Conservation (phyloP, 2,888 invertebrate genomes). For the Agonopterix alstromeriana region DNA sequence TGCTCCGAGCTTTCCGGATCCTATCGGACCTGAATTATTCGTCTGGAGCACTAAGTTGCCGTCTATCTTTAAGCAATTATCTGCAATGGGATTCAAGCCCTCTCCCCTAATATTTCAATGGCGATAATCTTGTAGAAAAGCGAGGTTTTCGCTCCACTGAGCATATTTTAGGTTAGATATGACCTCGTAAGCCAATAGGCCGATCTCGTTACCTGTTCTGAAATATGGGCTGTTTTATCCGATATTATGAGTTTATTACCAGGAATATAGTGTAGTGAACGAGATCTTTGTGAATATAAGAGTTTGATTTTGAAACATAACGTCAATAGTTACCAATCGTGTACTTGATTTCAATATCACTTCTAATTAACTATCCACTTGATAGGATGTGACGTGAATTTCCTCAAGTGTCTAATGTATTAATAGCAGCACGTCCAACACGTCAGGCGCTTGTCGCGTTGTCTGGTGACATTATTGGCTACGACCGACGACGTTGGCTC, state of each 20-base stretch:
- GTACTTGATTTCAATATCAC: background rate
- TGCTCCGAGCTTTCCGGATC: slow-evolving; percentile 11
- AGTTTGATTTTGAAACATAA: no score
- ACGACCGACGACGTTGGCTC: slow-evolving; percentile 20
- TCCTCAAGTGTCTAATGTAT: slow-evolving; percentile 6
- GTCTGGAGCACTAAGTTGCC: slow-evolving; percentile 21
- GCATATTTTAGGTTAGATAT: slow-evolving; percentile 8
- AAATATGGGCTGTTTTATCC: slow-evolving; percentile 7
- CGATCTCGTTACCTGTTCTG: slow-evolving; percentile 2
- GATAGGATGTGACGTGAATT: slow-evolving; percentile 5
- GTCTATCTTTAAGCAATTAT: slow-evolving; percentile 30
- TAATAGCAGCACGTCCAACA: slow-evolving; percentile 8
- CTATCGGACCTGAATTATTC: slow-evolving; percentile 24
- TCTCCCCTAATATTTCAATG: slow-evolving; percentile 18
- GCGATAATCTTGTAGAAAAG: slow-evolving; percentile 10
- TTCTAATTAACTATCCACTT: no score
- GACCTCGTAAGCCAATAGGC: slow-evolving; percentile 6
- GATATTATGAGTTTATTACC: slow-evolving; percentile 6
- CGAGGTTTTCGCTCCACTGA: background rate
- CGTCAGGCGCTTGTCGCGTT: slow-evolving; percentile 10
- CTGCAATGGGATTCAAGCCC: slow-evolving; percentile 22
- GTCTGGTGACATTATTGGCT: slow-evolving; percentile 42
- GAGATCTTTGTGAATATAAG: no score
- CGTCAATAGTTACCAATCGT: background rate
- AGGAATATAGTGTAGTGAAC: no score